Conservation (phyloP, 2,888 invertebrate species). For the Nomada fabriciana region DNA sequence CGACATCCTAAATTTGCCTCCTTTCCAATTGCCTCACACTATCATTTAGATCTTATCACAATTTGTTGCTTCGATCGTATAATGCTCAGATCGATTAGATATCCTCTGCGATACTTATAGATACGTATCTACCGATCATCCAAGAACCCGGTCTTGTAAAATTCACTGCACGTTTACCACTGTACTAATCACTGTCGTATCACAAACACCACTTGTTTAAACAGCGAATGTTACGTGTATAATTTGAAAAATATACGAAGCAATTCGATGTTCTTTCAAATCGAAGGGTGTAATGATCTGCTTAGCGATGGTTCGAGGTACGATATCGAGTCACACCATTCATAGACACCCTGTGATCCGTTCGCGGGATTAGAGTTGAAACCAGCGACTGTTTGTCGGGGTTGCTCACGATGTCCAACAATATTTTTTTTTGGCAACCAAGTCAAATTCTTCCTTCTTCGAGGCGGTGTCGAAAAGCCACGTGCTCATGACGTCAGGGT, state of each 20-base stretch:
- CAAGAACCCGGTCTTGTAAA: neutral
- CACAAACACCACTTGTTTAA: conserved; percentile 13
- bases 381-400: conserved; percentile 70
- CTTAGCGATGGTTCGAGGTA: neutral
- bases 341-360: conserved; percentile 59
- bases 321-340: conserved; percentile 35
- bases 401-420: conserved; percentile 69
- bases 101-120: neutral
- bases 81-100: neutral
- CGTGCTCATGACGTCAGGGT: conserved; percentile 78
- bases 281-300: neutral
- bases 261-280: neutral
- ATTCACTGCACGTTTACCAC: conserved; percentile 37
- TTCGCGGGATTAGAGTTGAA: conserved; percentile 67
- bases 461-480: conserved; percentile 79
- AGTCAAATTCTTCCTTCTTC: conserved; percentile 76
- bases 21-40: conserved; percentile 1
- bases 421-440: conserved; percentile 73
- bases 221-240: too few species aligned
- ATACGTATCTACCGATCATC: neutral
- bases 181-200: conserved; percentile 22
- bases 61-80: conserved; percentile 2
- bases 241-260: neutral
- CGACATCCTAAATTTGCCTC: conserved; percentile 65
- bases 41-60: conserved; percentile 24